Evolutionary conservation across 2,888 invertebrate species (phyloP), one percentile per base, ranked within the genome.

Genomic region (Chrysolina oricalcia): DNA sequence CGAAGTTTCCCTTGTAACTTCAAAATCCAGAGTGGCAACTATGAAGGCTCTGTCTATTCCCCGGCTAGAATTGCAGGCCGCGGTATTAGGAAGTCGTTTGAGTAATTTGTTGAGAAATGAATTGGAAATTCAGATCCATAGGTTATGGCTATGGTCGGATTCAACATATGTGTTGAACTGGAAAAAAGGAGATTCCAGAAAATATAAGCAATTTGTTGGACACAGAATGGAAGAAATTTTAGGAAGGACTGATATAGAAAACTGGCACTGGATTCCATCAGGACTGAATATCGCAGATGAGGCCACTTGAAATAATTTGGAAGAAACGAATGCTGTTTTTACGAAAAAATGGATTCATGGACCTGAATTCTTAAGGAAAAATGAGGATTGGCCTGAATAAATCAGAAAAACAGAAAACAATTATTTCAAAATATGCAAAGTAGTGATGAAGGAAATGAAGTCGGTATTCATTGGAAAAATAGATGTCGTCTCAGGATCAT

Each of bases 261-360:
- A 70, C 5, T 70, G 74, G 70, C 67, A 66, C 40, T 83, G 81
- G 82, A 67, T 81, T 0, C 78, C 81, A 1, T 71, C 83, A 2
- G 59, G 59, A 8, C 15, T 72, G 15, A 84, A 83, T 50, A 76
- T 80, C 0, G 82, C 83, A 2, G 82, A 83, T 63, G 79, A 78
- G 19, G 79, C 82, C 4, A 80, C 80, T 6, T 21, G 73, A 35
- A 59, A 21, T 46, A 46, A 46, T 46, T n/a, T 46, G 46, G n/a
- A 46, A 46, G 46, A 46, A 46, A 46, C 46, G 8, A 35, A 46
- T 46, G 23, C 53, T 27, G 70, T 69, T 56, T 40, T 56, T 35
- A 35, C 17, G 6, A 15, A 46, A 46, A 46, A 46, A 46, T 46
- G 46, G 46, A 46, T 35, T 35, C 15, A 15, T 46, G 46, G 53